These are phyloP conservation scores for Escarpia spicata DNA, from an alignment of 2,888 invertebrate species.

Conservation along the genomic window DNA sequence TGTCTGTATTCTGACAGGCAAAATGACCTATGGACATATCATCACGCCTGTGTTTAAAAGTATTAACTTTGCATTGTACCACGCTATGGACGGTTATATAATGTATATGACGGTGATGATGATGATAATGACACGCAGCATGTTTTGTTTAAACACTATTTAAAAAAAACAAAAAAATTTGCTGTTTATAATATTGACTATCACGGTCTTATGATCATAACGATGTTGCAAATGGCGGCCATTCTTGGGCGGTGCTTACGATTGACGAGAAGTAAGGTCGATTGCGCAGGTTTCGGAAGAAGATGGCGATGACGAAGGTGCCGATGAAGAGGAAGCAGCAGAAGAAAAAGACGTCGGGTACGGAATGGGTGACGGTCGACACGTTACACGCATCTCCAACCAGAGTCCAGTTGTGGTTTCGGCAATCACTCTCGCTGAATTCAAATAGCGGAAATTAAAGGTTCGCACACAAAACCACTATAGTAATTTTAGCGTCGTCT, in stretches of 20 bases:
- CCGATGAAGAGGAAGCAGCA: conserved; percentile 90
- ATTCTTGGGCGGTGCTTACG: too few species aligned
- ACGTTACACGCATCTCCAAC: conserved; percentile 33
- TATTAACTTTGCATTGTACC: neutral
- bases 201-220: neutral
- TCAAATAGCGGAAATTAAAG: neutral
- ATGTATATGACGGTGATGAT: too few species aligned
- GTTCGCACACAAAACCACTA: neutral
- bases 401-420: conserved; percentile 33
- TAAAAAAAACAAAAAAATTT: neutral
- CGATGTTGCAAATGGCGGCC: neutral
- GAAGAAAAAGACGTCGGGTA: conserved; percentile 86
- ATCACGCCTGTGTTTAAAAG: neutral
- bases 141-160: neutral
- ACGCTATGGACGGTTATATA: too few species aligned
- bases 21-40: too few species aligned
- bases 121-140: neutral
- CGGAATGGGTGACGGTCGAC: conserved; percentile 29
- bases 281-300: conserved; percentile 90
- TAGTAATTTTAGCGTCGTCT: too few species aligned
- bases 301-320: conserved; percentile 87
- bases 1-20: too few species aligned
- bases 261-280: conserved; percentile 88
- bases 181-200: neutral
- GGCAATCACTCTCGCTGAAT: conserved; percentile 30